Conservation (phyloP, 2,888 invertebrate species). For the Pyrrhia umbra region DNA sequence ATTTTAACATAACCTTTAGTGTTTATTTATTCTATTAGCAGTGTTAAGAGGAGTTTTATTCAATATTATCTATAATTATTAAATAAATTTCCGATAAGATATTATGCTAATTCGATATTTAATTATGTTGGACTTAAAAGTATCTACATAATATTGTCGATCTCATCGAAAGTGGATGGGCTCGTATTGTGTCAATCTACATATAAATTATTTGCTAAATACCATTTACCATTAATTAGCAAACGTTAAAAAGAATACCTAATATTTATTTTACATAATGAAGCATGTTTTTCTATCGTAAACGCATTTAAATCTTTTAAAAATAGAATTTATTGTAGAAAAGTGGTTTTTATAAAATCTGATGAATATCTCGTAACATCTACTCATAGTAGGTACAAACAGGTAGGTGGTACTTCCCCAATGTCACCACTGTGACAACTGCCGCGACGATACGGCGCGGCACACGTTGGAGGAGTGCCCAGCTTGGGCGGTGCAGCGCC, state of each 20-base stretch:
- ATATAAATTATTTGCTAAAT: slow-evolving; percentile 32
- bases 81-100: slow-evolving; percentile 13
- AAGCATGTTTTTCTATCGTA: slow-evolving; percentile 10
- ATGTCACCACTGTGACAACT: no score
- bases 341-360: background rate
- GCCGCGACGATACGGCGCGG: no score
- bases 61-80: background rate
- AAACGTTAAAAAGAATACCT: slow-evolving; percentile 14
- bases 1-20: slow-evolving; percentile 11
- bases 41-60: background rate
- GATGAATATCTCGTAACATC: background rate
- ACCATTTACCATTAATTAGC: slow-evolving; percentile 38
- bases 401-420: no score
- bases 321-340: background rate
- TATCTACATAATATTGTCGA: slow-evolving; percentile 10
- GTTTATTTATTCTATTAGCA: background rate
- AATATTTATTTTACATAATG: slow-evolving; percentile 19
- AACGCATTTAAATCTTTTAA: background rate
- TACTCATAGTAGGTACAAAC: no score
- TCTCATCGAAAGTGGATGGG: background rate
- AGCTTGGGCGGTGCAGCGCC: no score
- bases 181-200: slow-evolving; percentile 13
- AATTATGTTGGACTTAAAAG: background rate
- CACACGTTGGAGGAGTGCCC: no score
- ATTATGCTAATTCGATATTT: slow-evolving; percentile 11